Evolutionary conservation across 2,888 invertebrate genomes (phyloP).

Genomic region (Saturnia pavonia): DNA sequence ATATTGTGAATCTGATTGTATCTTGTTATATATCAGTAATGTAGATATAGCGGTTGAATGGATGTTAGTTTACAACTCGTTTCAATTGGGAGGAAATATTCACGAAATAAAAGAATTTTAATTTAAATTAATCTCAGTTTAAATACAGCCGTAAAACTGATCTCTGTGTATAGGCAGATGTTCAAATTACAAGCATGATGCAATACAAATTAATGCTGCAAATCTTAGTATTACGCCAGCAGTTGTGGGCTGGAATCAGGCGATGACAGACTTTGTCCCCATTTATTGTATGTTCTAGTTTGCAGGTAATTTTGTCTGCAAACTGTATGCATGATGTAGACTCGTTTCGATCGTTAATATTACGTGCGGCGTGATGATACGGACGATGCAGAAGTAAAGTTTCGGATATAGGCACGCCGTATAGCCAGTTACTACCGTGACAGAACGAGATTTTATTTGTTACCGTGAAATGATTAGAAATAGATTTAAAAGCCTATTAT

Average conservation of each 20-base stretch:
- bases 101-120: too few relatives aligned
- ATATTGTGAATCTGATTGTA: not conserved
- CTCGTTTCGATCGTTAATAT: not conserved
- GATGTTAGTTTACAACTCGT: not conserved
- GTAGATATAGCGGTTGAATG: not conserved
- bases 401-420: not conserved
- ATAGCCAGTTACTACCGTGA: not conserved
- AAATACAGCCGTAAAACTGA: not conserved
- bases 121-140: not conserved
- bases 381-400: not conserved
- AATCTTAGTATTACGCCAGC: slow-evolving; percentile 8
- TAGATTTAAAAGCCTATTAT: slow-evolving; percentile 10
- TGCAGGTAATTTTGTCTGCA: slow-evolving; percentile 6
- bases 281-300: slow-evolving; percentile 10
- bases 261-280: slow-evolving; percentile 12
- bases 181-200: not conserved
- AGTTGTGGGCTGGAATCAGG: not conserved
- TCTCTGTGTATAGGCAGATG: not conserved
- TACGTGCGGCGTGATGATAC: slow-evolving; percentile 5
- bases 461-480: slow-evolving; percentile 17
- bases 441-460: slow-evolving; percentile 20
- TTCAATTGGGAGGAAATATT: not conserved
- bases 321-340: not conserved
- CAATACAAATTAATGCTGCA: slow-evolving; percentile 10
- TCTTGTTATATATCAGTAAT: not conserved